Evolutionary conservation across 2,797 vertebrate species (phyloP), one percentile per base, ranked within the genome.

Genomic region (Moxostoma hubbsi): DNA sequence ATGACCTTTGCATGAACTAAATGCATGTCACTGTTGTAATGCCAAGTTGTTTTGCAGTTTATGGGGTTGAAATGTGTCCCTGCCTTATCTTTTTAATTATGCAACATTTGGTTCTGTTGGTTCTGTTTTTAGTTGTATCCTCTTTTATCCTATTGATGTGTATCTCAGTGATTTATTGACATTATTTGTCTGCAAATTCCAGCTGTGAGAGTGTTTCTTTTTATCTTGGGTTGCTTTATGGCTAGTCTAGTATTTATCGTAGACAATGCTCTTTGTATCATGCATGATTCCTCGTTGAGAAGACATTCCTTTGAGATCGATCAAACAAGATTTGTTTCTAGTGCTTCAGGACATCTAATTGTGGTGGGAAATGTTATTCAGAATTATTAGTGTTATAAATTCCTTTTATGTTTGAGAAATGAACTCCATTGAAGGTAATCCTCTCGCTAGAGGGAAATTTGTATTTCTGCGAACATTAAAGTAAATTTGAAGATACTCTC

Each of bases 351-450:
- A 73, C 46, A 50, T 50, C 0, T 24, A 24, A 24, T 24, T 24
- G 24, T 24, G 24, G 24, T 24, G 24, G 24, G 24, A 24, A 24
- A 24, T 1, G 24, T 3, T 72, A 50, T 43, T 58, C 18, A 12
- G 59, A 53, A 63, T 74, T 63, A 74, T 74, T 36, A 53, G 72
- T 10, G 12, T 43, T 74, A 74, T 74, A 63, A 74, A 16, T 36
- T 63, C 16, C 72, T 73, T 74, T 74, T 59, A 63, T 74, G 59
- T 74, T 53, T 74, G 54, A 75, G 64, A 81, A 62, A 72, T 68
- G 51, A 72, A 16, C 18, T 53, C 63, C 1, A 62, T 43, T 51
- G 18, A 58, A 43, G 59, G 59, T 45, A 58, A 53, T 53, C 47
- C 5, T 63, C 47, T 73, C 24, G 49, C 72, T 63, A 6, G 59